Percentiles rank a stretch among this genome's conserved stretches.
phyloP scores from a whole-genome alignment of 2,888 invertebrate species.

The Masnerella sp. region DNA sequence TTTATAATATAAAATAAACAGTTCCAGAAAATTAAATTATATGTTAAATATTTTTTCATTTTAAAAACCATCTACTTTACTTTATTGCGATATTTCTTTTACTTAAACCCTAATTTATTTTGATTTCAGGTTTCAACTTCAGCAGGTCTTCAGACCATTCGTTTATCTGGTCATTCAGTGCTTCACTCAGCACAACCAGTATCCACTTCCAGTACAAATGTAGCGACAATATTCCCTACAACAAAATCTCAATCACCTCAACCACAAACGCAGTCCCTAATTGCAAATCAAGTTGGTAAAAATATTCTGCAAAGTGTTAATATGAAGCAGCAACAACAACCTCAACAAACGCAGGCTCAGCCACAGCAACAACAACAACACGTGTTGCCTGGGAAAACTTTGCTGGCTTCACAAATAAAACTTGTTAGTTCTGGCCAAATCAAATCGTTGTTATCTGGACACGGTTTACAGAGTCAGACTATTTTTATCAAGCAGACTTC shows the following conservation, averaged over 20 bases:
- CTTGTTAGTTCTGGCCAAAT: constrained; percentile 75
- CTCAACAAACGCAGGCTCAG: constrained; percentile 68
- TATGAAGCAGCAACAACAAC: constrained; percentile 65
- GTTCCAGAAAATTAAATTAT: no score
- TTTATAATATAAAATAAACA: no score
- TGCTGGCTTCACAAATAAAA: constrained; percentile 75
- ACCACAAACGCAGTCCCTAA: constrained; percentile 56
- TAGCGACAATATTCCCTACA: constrained; percentile 78
- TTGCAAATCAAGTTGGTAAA: constrained; percentile 64
- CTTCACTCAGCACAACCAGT: constrained; percentile 76
- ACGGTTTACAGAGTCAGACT: constrained; percentile 75
- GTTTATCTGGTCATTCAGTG: constrained; percentile 79
- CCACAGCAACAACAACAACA: constrained; percentile 68
- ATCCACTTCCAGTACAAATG: constrained; percentile 72
- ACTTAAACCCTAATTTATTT: no score
- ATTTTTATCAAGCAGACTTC: constrained; percentile 76
- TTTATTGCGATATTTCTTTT: no score
- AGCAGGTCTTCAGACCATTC: constrained; percentile 79
- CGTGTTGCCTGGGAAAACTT: constrained; percentile 74
- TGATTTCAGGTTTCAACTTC: constrained; percentile 74
- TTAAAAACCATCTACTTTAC: no score
- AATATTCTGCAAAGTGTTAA: constrained; percentile 65
- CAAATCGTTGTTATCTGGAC: constrained; percentile 74
- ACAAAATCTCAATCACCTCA: constrained; percentile 72
- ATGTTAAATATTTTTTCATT: no score